Evolutionary conservation across 2,888 invertebrate species (phyloP).

Genomic region (Glomeris marginata): DNA sequence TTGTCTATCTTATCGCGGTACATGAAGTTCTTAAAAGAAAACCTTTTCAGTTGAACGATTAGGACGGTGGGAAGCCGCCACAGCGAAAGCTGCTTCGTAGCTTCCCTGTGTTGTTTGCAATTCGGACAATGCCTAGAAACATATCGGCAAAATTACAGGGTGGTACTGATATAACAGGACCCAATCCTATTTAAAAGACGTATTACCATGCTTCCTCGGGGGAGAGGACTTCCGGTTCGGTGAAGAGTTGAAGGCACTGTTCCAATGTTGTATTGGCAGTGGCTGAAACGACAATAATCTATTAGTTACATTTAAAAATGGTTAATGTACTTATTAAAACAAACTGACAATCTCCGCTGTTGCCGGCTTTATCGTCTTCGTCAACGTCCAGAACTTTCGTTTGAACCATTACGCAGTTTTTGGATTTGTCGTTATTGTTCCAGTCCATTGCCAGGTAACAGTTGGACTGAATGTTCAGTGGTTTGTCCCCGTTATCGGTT

Average conservation of each 20-base stretch:
- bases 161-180: too few species aligned
- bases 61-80: conserved; percentile 28
- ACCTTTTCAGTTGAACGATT: conserved; percentile 31
- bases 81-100: conserved; percentile 28
- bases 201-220: conserved; percentile 35
- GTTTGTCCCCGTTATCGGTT: conserved; percentile 26
- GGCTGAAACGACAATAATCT: conserved; percentile 17
- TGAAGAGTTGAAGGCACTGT: conserved; percentile 33
- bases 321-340: conserved; percentile 12
- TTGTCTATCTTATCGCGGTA: conserved; percentile 24
- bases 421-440: conserved; percentile 31
- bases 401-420: conserved; percentile 30
- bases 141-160: not conserved
- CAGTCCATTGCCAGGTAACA: conserved; percentile 32
- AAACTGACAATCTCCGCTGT: not conserved
- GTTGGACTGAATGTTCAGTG: conserved; percentile 25
- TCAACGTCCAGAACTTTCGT: conserved; percentile 22
- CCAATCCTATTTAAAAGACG: conserved; percentile 19
- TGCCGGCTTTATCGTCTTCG: not conserved
- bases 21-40: conserved; percentile 26
- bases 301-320: conserved; percentile 14
- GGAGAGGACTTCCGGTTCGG: conserved; percentile 35
- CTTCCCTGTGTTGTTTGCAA: conserved; percentile 27
- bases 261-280: conserved; percentile 24
- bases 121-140: conserved; percentile 18